Evolutionary conservation across 64 coral and sea anemone species (phyloP).

Genomic region (Pocillopora damicornis): DNA sequence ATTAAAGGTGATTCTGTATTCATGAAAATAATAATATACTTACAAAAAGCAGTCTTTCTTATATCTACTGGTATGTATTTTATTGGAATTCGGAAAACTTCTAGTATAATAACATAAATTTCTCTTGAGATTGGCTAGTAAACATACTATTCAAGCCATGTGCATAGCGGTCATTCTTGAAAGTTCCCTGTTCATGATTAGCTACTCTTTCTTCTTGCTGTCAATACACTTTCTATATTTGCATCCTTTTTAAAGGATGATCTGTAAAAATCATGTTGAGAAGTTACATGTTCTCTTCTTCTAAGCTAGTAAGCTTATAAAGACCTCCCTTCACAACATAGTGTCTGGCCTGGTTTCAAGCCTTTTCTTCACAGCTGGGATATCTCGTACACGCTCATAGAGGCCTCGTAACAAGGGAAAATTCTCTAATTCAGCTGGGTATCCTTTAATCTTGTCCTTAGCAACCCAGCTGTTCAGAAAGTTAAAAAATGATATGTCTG

Average conservation of each 20-base stretch:
- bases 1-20: no score
- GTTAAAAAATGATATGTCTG: slow-evolving; percentile 15
- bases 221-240: no score
- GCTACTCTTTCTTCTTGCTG: no score
- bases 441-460: slow-evolving; percentile 9
- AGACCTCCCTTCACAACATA: background rate
- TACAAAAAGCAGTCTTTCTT: no score
- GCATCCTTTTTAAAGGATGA: background rate
- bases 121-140: no score
- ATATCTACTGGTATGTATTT: no score
- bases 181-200: no score
- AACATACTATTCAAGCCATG: no score
- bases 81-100: no score
- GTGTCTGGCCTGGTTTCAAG: background rate
- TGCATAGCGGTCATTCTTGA: no score
- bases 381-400: background rate
- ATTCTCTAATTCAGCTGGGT: background rate
- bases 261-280: background rate
- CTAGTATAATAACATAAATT: no score
- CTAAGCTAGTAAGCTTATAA: background rate
- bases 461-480: slow-evolving; percentile 15
- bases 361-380: slow-evolving; percentile 9
- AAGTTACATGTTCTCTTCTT: background rate
- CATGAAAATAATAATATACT: no score
- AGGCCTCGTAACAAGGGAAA: slow-evolving; percentile 3